A percentile compares a stretch with the other conserved stretches of the same genome.
Conservation (phyloP, 2,888 invertebrate genomes). For the Nymphalis polychloros region DNA sequence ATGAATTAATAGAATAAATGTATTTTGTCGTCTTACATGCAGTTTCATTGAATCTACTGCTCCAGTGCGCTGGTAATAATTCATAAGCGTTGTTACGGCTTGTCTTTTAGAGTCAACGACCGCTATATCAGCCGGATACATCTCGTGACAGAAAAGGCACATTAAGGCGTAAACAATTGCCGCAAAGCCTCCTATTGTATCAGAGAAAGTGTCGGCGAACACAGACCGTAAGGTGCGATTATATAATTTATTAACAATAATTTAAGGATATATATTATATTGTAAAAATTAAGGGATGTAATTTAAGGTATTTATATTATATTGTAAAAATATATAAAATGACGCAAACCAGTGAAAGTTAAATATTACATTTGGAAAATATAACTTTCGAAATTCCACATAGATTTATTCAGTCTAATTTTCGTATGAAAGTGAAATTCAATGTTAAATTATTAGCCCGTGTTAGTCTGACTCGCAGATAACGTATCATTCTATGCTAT, state of each 20-base stretch:
- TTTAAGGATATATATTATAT: constrained; percentile 12
- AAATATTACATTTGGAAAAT: constrained; percentile 32
- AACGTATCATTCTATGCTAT: constrained; percentile 20
- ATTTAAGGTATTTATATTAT: constrained; percentile 9
- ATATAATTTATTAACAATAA: constrained; percentile 12
- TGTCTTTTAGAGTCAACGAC: constrained; percentile 54
- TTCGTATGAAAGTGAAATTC: constrained; percentile 37
- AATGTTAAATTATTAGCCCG: constrained; percentile 32
- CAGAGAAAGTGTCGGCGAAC: constrained; percentile 55
- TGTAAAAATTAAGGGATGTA: too few relatives aligned
- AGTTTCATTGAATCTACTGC: not conserved
- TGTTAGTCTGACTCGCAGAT: constrained; percentile 27
- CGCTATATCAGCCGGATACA: constrained; percentile 67
- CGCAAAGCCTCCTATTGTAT: constrained; percentile 49
- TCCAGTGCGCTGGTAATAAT: constrained; percentile 3
- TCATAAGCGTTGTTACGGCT: constrained; percentile 11
- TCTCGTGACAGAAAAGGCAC: constrained; percentile 60
- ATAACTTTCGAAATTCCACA: constrained; percentile 43
- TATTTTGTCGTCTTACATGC: not conserved
- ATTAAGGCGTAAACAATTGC: constrained; percentile 57
- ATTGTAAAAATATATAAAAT: constrained; percentile 13
- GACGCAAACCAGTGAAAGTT: constrained; percentile 31
- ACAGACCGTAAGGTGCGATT: constrained; percentile 33
- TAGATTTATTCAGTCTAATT: constrained; percentile 40
- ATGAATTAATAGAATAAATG: not conserved